These are phyloP conservation scores for Phalloptychus januarius DNA, from an alignment of 2,797 vertebrate genomes.

Conservation along the genomic window DNA sequence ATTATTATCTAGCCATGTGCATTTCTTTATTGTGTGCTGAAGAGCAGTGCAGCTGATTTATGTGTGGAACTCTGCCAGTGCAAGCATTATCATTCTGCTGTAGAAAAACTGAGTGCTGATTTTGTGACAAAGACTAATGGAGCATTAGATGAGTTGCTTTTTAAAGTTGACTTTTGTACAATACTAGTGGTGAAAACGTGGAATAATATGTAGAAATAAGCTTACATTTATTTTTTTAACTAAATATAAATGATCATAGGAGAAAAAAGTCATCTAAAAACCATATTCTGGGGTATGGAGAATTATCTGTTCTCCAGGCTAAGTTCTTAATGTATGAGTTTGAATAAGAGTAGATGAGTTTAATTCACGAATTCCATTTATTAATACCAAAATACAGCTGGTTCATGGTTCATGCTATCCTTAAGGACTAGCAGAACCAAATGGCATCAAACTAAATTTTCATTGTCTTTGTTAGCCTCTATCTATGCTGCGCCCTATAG, in stretches of 20 bases:
- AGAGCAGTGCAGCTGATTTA: constrained; percentile 9
- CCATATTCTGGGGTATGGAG: too few relatives aligned
- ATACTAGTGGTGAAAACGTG: not conserved
- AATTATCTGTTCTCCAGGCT: too few relatives aligned
- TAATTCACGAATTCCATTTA: too few relatives aligned
- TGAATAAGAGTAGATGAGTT: too few relatives aligned
- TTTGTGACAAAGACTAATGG: constrained; percentile 10
- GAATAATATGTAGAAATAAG: not conserved
- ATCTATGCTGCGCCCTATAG: too few relatives aligned
- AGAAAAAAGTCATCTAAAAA: not conserved
- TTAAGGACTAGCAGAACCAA: too few relatives aligned
- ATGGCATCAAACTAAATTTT: too few relatives aligned
- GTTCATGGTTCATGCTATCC: too few relatives aligned
- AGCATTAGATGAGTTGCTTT: not conserved
- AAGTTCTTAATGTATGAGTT: too few relatives aligned
- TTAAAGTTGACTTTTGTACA: not conserved
- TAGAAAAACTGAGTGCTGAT: not conserved
- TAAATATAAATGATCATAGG: not conserved
- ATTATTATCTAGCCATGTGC: constrained; percentile 16
- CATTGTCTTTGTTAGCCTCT: too few relatives aligned
- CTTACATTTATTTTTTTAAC: not conserved
- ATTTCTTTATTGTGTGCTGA: constrained; percentile 16
- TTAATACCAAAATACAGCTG: too few relatives aligned
- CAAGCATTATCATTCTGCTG: not conserved
- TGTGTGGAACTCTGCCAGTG: not conserved